Conservation (phyloP, 2,888 invertebrate genomes). For the Allacma fusca region DNA sequence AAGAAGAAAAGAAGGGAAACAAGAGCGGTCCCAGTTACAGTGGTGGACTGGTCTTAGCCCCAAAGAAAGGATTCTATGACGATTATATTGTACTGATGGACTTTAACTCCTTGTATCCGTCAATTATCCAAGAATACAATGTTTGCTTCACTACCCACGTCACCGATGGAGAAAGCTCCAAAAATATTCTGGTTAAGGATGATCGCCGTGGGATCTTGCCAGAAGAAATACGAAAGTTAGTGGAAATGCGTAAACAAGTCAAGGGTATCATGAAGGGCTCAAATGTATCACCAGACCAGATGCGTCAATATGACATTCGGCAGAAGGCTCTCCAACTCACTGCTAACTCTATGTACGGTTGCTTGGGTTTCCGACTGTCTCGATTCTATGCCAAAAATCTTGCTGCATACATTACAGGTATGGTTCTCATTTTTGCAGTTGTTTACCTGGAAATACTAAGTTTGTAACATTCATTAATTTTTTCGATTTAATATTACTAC, state of each 20-base stretch:
- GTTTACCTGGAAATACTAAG: too few species aligned
- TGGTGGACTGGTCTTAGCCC: conserved; percentile 93
- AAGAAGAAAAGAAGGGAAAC: conserved; percentile 59
- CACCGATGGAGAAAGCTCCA: conserved; percentile 47
- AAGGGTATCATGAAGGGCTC: conserved; percentile 88
- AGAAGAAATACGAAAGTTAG: conserved; percentile 92
- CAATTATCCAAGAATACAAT: conserved; percentile 99
- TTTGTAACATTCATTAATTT: too few species aligned
- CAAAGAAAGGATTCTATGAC: conserved; percentile 97
- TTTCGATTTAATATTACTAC: too few species aligned
- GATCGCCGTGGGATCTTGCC: conserved; percentile 79
- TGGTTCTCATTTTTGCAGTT: not conserved
- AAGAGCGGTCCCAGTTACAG: conserved; percentile 76
- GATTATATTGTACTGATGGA: conserved; percentile 95
- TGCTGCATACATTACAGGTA: conserved; percentile 93
- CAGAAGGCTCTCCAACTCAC: conserved; percentile 97
- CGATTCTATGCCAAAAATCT: conserved; percentile 96
- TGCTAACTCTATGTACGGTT: conserved; percentile 99
- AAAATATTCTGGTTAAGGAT: conserved; percentile 61
- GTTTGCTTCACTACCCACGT: conserved; percentile 94
- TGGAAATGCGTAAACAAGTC: conserved; percentile 90
- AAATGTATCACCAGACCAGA: conserved; percentile 77
- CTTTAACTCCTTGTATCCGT: conserved; percentile 98
- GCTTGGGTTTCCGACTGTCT: conserved; percentile 92
- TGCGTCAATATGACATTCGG: conserved; percentile 92